Conservation (phyloP, 2,888 invertebrate genomes). For the Drosophila kuntzei region DNA sequence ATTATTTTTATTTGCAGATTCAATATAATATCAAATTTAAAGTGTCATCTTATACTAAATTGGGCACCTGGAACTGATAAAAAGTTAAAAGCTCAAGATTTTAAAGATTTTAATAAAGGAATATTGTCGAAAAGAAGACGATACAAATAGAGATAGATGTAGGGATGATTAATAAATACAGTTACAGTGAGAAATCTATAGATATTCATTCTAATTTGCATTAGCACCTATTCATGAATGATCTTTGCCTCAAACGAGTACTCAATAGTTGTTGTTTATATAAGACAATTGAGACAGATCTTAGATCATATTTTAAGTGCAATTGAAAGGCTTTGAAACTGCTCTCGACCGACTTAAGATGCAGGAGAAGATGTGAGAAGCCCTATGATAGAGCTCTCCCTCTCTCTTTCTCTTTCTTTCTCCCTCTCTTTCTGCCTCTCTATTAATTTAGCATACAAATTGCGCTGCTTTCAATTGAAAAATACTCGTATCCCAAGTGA, state of each 20-base stretch:
- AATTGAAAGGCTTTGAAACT: constrained; percentile 14
- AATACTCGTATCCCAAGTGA: constrained; percentile 35
- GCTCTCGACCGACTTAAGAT: constrained; percentile 13
- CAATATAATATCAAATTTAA: too few relatives aligned
- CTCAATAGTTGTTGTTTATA: constrained; percentile 3
- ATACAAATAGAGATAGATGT: background rate
- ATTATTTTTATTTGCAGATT: too few relatives aligned
- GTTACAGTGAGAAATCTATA: background rate
- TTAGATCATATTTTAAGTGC: constrained; percentile 33
- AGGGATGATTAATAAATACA: background rate
- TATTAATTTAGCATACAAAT: constrained; percentile 49
- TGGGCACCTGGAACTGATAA: too few relatives aligned
- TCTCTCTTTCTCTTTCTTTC: background rate
- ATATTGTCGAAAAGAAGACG: too few relatives aligned
- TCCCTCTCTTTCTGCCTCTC: background rate
- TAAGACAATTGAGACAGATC: constrained; percentile 39
- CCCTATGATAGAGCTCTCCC: constrained; percentile 26
- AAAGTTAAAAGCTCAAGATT: too few relatives aligned
- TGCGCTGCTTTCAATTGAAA: constrained; percentile 57
- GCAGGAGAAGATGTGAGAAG: constrained; percentile 22
- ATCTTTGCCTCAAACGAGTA: background rate
- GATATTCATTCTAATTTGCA: too few relatives aligned
- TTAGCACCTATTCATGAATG: background rate
- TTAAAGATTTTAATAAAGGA: too few relatives aligned
- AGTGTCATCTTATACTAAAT: too few relatives aligned